phyloP scores from a whole-genome alignment of 2,888 invertebrate genomes.

The Caenorhabditis panamensis region DNA sequence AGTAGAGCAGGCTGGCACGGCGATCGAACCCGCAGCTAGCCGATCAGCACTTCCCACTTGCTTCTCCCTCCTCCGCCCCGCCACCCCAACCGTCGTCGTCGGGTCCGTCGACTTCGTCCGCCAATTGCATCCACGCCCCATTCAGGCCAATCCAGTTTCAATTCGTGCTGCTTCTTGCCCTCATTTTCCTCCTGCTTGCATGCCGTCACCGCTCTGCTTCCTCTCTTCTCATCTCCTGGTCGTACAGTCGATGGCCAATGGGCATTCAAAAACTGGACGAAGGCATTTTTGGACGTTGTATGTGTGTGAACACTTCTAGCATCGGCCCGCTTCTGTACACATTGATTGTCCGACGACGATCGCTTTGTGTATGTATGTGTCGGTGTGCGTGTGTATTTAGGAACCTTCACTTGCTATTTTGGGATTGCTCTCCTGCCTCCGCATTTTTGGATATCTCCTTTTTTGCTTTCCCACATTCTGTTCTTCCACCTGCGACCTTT shows the following conservation, averaged over 20 bases:
- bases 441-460: background rate
- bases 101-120: background rate
- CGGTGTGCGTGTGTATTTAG: constrained; percentile 25
- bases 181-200: constrained; percentile 54
- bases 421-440: constrained; percentile 3
- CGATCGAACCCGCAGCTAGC: constrained; percentile 7
- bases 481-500: constrained; percentile 1
- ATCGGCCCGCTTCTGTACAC: constrained; percentile 43
- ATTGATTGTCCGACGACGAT: constrained; percentile 3
- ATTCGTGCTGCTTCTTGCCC: constrained; percentile 58
- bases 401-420: constrained; percentile 44
- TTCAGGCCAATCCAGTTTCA: constrained; percentile 55
- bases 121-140: constrained; percentile 40
- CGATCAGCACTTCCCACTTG: constrained; percentile 12
- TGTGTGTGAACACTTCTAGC: constrained; percentile 25
- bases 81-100: background rate
- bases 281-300: constrained; percentile 49
- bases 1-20: constrained; percentile 11
- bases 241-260: constrained; percentile 18
- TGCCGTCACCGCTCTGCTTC: constrained; percentile 27
- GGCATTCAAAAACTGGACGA: constrained; percentile 56
- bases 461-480: background rate
- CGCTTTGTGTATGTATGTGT: constrained; percentile 30
- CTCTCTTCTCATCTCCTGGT: constrained; percentile 18
- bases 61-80: constrained; percentile 2